phyloP scores from a whole-genome alignment of 2,888 invertebrate species.

The Cryptus viduatorius region DNA sequence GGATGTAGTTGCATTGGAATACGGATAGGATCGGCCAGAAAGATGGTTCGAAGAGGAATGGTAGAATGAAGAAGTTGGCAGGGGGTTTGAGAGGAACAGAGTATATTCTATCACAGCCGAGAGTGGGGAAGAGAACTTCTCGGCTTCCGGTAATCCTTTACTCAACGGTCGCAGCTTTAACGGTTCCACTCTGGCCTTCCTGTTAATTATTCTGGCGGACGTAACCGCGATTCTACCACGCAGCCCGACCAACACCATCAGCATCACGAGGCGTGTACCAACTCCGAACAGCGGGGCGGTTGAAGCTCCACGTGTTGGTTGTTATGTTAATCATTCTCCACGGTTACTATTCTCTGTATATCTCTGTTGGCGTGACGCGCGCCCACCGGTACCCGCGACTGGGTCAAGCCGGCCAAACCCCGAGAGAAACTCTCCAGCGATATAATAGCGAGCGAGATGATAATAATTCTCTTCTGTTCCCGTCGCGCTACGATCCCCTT shows the following conservation, averaged over 20 bases:
- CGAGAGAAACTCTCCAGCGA: constrained; percentile 25
- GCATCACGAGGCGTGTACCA: constrained; percentile 50
- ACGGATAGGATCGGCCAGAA: not conserved
- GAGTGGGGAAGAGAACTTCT: constrained; percentile 54
- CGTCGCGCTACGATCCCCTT: constrained; percentile 4
- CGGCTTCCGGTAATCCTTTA: constrained; percentile 66
- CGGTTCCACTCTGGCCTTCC: constrained; percentile 63
- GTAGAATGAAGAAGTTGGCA: not conserved
- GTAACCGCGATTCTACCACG: constrained; percentile 59
- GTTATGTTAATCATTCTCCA: constrained; percentile 67
- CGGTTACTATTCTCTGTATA: constrained; percentile 39
- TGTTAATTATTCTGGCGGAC: constrained; percentile 67
- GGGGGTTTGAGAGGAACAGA: not conserved
- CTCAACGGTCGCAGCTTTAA: constrained; percentile 66
- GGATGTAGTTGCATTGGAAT: constrained; percentile 36
- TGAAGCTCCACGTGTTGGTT: constrained; percentile 48
- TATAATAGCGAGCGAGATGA: constrained; percentile 43
- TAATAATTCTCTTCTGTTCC: constrained; percentile 40
- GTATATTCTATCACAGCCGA: not conserved
- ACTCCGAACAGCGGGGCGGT: not conserved
- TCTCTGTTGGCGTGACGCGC: not conserved
- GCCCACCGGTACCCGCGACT: constrained; percentile 44
- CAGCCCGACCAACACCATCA: constrained; percentile 63
- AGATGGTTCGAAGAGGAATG: constrained; percentile 21
- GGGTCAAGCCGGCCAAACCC: constrained; percentile 53